Base-by-base conservation (phyloP, 1,140 invertebrate species). In the Lethrus apterus region DNA sequence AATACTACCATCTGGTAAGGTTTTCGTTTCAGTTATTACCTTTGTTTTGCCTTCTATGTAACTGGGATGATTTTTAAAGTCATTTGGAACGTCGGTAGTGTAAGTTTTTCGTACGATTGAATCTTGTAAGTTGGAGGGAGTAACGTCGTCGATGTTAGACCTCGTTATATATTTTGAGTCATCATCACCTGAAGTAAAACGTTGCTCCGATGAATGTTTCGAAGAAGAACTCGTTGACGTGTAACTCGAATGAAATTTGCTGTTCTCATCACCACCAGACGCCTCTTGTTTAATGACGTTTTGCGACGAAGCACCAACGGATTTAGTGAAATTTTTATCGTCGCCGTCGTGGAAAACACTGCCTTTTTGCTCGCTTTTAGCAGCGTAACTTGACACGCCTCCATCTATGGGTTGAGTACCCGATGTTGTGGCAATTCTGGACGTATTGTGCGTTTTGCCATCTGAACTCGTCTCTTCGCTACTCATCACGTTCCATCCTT, bases 1-100 rank as follows among this genome's bases (percentile, higher is more conserved):
- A 46, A 69, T 70, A 11, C 76, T 78, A 13, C 79, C 79, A 56
- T 81, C 78, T 9, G 76, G 74, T n/a, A 80, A 60, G 18, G 72
- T 70, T 52, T 77, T 74, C 1, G 77, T 80, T 49, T 80, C 79
- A 15, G 74, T 75, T 9, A 48, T 59, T 47, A 80, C 70, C 63
- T 74, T 79, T 4, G 78, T 79, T 56, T 76, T 76, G n/a, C 57
- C 59, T 31, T 61, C 57, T 23, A 60, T 32, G 32, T 59, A 59
- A 26, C 46, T 55, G 14, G 59, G 54, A 46, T 59, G 55, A 21
- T 44, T 52, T 44, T 60, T 58, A 8, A 60, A 32, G 40, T 62
- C 58, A 42, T 18, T 45, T 2, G 58, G 58, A 32, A 54, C 43
- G 35, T 60, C 46, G 31, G 46, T 46, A 4, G 57, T 62, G 35